These are phyloP conservation scores for Sacculina carcini DNA, from an alignment of 2,888 invertebrate genomes.

Conservation along the genomic window DNA sequence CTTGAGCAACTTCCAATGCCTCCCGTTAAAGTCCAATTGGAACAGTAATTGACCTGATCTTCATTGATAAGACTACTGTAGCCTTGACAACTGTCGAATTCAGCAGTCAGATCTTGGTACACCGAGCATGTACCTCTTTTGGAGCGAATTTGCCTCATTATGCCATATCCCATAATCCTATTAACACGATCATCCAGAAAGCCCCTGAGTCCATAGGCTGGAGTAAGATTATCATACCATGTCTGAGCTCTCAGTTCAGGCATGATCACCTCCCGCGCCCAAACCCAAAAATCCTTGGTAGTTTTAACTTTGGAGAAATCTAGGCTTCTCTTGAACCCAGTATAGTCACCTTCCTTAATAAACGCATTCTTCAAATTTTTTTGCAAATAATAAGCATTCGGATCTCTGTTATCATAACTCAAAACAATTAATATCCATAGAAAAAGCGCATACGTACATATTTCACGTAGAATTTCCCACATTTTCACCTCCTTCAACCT, in stretches of 20 bases:
- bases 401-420: constrained; percentile 21
- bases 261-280: constrained; percentile 20
- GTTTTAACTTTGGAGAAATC: constrained; percentile 5
- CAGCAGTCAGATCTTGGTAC: constrained; percentile 12
- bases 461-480: constrained; percentile 22
- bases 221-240: constrained; percentile 24
- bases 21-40: constrained; percentile 14
- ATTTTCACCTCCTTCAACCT: constrained; percentile 23
- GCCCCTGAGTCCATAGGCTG: constrained; percentile 24
- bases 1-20: background rate
- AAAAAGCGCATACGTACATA: constrained; percentile 22
- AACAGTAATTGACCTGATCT: constrained; percentile 15
- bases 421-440: constrained; percentile 23
- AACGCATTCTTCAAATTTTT: constrained; percentile 18
- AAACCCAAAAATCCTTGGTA: constrained; percentile 21
- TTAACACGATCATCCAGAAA: constrained; percentile 25
- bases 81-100: constrained; percentile 15
- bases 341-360: constrained; percentile 7
- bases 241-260: constrained; percentile 20
- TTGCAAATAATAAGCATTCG: constrained; percentile 21
- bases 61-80: constrained; percentile 14
- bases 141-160: constrained; percentile 24
- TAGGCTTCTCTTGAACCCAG: background rate
- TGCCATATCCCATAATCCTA: constrained; percentile 26
- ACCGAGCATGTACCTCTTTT: constrained; percentile 11